Evolutionary conservation across 2,113 vertebrate genomes (phyloP).

Genomic region (Rhineura floridana): DNA sequence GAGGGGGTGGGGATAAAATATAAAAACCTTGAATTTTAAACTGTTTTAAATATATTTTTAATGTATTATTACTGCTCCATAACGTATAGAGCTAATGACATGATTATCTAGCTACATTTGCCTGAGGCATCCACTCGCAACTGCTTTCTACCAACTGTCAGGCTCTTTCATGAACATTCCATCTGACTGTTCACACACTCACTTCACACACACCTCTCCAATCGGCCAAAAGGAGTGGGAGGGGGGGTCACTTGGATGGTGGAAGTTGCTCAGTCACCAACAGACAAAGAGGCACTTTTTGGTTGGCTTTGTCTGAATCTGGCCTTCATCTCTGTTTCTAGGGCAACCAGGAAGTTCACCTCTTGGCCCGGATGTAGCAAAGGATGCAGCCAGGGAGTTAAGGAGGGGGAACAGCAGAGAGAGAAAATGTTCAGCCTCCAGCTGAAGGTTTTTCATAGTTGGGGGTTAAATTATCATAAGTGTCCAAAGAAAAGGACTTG

Average conservation of each 20-base stretch:
- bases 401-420: slow-evolving; percentile 4
- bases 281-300: slow-evolving; percentile 33
- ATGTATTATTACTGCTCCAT: background rate
- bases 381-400: background rate
- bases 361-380: slow-evolving; percentile 39
- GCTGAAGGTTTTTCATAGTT: slow-evolving; percentile 17
- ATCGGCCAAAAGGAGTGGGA: background rate
- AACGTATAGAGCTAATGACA: background rate
- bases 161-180: slow-evolving; percentile 1
- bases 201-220: background rate
- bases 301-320: slow-evolving; percentile 45
- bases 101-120: background rate
- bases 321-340: slow-evolving; percentile 64
- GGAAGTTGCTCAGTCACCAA: background rate
- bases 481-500: background rate
- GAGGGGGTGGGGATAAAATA: background rate
- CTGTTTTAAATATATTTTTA: background rate
- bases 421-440: slow-evolving; percentile 10
- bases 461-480: slow-evolving; percentile 7
- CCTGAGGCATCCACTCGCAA: background rate
- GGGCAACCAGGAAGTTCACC: slow-evolving; percentile 50
- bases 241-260: background rate
- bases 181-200: background rate
- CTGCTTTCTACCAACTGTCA: background rate
- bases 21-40: background rate